These are phyloP conservation scores for Chiridota heheva DNA, from an alignment of 35 echinoderm and acorn worm genomes.

Conservation along the genomic window DNA sequence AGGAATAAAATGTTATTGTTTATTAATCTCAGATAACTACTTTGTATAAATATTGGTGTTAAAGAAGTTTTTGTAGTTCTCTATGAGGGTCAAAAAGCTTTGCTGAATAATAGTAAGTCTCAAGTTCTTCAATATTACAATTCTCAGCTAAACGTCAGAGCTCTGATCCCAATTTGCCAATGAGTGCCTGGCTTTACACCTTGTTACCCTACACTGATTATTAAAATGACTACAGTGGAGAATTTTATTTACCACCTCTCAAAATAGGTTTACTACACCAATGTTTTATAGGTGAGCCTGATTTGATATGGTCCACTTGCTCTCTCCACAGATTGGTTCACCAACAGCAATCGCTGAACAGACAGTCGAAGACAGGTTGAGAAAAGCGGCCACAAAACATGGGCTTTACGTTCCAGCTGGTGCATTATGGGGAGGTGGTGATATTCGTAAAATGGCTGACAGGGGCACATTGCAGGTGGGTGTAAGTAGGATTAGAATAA, in stretches of 20 bases:
- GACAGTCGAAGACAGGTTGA: slow-evolving; percentile 72
- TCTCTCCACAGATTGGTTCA: slow-evolving; percentile 68
- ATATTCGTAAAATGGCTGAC: slow-evolving; percentile 98
- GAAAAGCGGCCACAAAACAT: slow-evolving; percentile 73
- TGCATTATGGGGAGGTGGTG: slow-evolving; percentile 95
- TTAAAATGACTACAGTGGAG: neutral
- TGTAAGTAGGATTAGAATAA: no score
- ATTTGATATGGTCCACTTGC: neutral
- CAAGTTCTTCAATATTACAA: no score
- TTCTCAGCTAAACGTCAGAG: no score
- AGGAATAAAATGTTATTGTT: no score
- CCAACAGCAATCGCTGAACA: slow-evolving; percentile 87
- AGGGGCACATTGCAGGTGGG: slow-evolving; percentile 90
- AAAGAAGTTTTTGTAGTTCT: no score
- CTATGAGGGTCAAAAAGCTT: no score
- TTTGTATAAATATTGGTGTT: no score
- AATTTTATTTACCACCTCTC: neutral
- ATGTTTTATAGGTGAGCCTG: neutral
- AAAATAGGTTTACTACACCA: neutral
- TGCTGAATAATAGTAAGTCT: no score
- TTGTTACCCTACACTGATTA: neutral
- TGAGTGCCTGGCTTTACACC: neutral
- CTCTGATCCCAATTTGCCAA: neutral
- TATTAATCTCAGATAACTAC: no score
- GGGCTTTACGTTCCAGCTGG: slow-evolving; percentile 88